Conservation (phyloP, 2,888 invertebrate species). For the Lasioglossum malachurum region DNA sequence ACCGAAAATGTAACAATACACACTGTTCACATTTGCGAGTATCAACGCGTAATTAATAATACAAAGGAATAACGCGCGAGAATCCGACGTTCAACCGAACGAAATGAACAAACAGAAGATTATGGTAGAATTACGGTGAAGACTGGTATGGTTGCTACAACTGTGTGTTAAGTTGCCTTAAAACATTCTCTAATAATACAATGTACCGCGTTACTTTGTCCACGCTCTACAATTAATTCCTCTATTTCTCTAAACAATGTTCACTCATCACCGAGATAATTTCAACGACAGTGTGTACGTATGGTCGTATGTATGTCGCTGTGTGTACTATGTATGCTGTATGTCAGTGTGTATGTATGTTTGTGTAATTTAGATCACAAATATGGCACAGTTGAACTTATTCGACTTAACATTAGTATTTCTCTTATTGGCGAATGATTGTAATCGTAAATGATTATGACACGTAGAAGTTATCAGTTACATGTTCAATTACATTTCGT, state of each 20-base stretch:
- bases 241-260: slow-evolving; percentile 24
- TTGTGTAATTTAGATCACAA: slow-evolving; percentile 28
- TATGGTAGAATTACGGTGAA: slow-evolving; percentile 1
- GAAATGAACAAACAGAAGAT: background rate
- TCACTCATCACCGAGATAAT: slow-evolving; percentile 16
- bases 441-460: slow-evolving; percentile 24
- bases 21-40: background rate
- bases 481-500: slow-evolving; percentile 22
- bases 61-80: background rate
- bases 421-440: slow-evolving; percentile 27
- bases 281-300: slow-evolving; percentile 1
- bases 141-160: background rate
- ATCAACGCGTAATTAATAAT: background rate
- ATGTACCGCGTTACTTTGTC: background rate
- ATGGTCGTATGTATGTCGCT: background rate
- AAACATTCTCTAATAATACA: slow-evolving; percentile 23
- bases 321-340: background rate
- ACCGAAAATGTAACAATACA: background rate
- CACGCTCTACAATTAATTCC: background rate
- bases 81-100: background rate
- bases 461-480: slow-evolving; percentile 22
- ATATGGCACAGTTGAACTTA: slow-evolving; percentile 34
- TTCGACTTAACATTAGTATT: slow-evolving; percentile 18
- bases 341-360: too few species aligned
- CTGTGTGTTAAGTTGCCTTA: slow-evolving; percentile 14